phyloP scores from a whole-genome alignment of 2,113 vertebrate species.

The Microtus ochrogaster region DNA sequence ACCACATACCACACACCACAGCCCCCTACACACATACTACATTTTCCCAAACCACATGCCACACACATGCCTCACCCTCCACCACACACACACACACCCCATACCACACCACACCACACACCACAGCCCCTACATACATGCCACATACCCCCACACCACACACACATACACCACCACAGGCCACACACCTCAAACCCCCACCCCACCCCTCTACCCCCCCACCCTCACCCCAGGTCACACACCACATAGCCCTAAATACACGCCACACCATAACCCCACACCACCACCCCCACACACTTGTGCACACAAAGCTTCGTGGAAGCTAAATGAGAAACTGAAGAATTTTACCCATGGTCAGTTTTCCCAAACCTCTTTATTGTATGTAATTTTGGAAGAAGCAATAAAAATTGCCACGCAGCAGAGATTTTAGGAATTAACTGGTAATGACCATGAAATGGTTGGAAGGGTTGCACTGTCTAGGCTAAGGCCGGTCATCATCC shows the following conservation, averaged over 20 bases:
- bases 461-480: background rate
- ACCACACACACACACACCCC: background rate
- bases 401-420: background rate
- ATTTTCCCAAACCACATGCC: rapidly evolving
- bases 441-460: background rate
- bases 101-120: background rate
- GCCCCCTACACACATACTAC: too few species aligned
- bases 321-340: background rate
- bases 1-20: background rate
- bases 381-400: background rate
- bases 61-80: background rate
- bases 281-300: rapidly evolving
- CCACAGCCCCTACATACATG: background rate
- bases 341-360: background rate
- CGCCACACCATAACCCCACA: too few species aligned
- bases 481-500: background rate
- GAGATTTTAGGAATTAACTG: background rate
- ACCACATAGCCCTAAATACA: too few species aligned
- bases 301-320: background rate
- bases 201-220: too few species aligned
- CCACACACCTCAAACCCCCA: background rate
- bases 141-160: too few species aligned
- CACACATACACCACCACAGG: background rate
- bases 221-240: too few species aligned
- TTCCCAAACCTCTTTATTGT: background rate